These are phyloP conservation scores for Tetragnatha montana DNA, from an alignment of 2,888 invertebrate genomes.

Conservation along the genomic window DNA sequence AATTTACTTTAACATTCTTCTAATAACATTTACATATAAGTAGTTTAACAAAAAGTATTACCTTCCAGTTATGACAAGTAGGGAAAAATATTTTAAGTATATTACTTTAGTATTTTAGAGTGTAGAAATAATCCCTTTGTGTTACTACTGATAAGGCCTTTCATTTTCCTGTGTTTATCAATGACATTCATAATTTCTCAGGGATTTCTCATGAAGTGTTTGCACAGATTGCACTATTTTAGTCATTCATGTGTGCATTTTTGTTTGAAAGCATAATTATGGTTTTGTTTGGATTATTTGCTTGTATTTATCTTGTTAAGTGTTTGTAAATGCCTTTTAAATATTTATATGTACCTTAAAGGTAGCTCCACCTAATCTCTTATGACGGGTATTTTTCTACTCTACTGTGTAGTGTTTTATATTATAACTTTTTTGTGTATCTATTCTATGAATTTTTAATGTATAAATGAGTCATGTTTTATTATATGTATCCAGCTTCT, in stretches of 20 bases:
- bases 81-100: background rate
- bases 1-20: too few species aligned
- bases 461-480: constrained; percentile 9
- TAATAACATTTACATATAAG: too few species aligned
- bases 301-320: constrained; percentile 19
- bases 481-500: background rate
- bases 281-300: constrained; percentile 6
- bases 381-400: constrained; percentile 68
- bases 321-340: constrained; percentile 33
- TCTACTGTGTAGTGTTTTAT: constrained; percentile 58
- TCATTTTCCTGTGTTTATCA: constrained; percentile 23
- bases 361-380: constrained; percentile 67
- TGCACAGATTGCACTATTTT: constrained; percentile 20
- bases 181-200: constrained; percentile 47
- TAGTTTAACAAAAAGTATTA: too few species aligned
- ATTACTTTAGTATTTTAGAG: background rate
- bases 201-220: constrained; percentile 46
- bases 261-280: constrained; percentile 36
- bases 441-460: constrained; percentile 3
- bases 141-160: too few species aligned
- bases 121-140: too few species aligned
- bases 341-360: constrained; percentile 63
- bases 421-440: constrained; percentile 27
- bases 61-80: background rate
- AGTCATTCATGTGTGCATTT: constrained; percentile 32